Conservation (phyloP, 2,888 invertebrate species). For the Eupithecia vulgata region DNA sequence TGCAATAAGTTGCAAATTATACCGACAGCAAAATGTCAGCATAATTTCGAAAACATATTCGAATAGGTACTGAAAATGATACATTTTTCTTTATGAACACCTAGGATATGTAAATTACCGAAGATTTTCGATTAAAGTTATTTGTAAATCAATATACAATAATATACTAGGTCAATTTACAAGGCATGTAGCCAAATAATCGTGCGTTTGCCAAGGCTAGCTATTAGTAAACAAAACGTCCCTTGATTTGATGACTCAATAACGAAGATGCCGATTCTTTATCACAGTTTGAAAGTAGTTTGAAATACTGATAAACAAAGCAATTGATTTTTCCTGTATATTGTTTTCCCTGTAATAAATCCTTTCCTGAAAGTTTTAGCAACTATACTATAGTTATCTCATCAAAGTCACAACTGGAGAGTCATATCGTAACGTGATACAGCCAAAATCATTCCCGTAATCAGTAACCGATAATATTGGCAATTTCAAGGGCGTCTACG, state of each 20-base stretch:
- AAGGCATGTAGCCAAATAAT: conserved; percentile 42
- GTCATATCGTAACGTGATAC: conserved; percentile 38
- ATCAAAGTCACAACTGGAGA: conserved; percentile 46
- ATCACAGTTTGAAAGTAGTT: neutral
- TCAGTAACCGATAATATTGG: conserved; percentile 74
- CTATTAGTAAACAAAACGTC: conserved; percentile 49
- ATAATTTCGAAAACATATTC: neutral
- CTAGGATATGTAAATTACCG: neutral
- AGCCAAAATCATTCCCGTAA: conserved; percentile 58
- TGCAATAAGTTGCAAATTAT: neutral
- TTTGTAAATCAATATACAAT: conserved; percentile 20
- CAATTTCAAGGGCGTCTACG: conserved; percentile 65
- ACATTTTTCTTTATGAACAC: neutral
- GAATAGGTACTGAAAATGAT: neutral
- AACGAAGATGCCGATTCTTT: neutral
- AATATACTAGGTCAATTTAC: conserved; percentile 25
- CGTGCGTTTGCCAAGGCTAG: conserved; percentile 48
- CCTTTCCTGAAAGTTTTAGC: neutral
- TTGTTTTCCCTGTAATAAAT: neutral
- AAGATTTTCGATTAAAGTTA: conserved; percentile 21
- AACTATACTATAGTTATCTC: conserved; percentile 38
- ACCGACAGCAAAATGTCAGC: neutral
- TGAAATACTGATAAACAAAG: neutral
- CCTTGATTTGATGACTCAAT: conserved; percentile 43
- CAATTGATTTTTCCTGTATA: neutral